These are phyloP conservation scores for Sarcophaga subvicina DNA, from an alignment of 2,888 invertebrate genomes.

Conservation along the genomic window DNA sequence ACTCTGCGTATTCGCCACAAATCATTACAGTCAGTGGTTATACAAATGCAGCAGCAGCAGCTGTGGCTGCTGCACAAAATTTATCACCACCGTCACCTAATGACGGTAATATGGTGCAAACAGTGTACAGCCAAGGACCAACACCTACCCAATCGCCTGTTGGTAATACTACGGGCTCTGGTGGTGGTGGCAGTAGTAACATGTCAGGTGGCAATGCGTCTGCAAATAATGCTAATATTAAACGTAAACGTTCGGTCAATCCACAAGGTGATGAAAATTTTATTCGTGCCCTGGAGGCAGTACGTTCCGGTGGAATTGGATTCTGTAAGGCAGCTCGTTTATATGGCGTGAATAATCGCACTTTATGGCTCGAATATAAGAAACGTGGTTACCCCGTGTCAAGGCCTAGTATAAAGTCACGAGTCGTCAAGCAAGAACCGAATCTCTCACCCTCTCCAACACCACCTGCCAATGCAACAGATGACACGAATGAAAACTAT, in stretches of 20 bases:
- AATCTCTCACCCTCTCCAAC: conserved; percentile 85
- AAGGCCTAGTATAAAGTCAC: conserved; percentile 89
- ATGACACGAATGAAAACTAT: conserved; percentile 81
- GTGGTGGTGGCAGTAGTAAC: conserved; percentile 75
- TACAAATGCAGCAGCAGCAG: conserved; percentile 70
- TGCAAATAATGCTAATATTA: conserved; percentile 80
- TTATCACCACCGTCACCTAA: conserved; percentile 84
- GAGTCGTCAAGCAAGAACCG: conserved; percentile 86
- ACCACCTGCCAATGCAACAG: conserved; percentile 78
- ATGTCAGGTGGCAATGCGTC: conserved; percentile 69
- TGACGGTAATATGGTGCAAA: conserved; percentile 83
- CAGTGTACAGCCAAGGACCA: conserved; percentile 82
- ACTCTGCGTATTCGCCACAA: conserved; percentile 80
- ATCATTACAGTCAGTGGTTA: conserved; percentile 82
- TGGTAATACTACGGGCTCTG: conserved; percentile 76
- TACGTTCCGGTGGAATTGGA: conserved; percentile 91
- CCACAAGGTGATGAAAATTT: conserved; percentile 93
- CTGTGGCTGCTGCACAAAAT: conserved; percentile 80
- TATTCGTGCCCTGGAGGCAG: conserved; percentile 90
- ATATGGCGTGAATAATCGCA: conserved; percentile 93
- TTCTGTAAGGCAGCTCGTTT: conserved; percentile 93
- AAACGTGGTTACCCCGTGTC: conserved; percentile 92
- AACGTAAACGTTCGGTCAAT: conserved; percentile 89
- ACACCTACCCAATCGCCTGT: conserved; percentile 82
- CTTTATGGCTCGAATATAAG: conserved; percentile 92